A percentile compares a stretch with the other conserved stretches of the same genome.
phyloP scores from a whole-genome alignment of 2,797 vertebrate species.

The Cryptoblepharus egeriae region DNA sequence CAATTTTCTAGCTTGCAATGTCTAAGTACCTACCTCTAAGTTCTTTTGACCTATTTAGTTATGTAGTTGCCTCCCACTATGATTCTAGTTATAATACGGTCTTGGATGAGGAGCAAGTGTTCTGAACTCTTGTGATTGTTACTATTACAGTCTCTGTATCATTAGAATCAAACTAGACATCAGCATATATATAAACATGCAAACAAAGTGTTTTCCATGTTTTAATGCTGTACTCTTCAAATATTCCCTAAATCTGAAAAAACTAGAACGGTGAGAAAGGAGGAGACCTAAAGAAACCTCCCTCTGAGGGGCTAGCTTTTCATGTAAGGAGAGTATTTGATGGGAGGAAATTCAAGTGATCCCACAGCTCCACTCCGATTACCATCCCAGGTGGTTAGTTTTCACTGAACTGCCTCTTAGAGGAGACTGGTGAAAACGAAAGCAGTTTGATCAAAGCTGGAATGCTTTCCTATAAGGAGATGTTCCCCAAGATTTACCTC shows the following conservation, averaged over 20 bases:
- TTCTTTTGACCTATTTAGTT: not conserved
- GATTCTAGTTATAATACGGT: not conserved
- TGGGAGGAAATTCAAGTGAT: not conserved
- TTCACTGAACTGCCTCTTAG: not conserved
- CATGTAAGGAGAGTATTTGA: not conserved
- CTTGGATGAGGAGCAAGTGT: not conserved
- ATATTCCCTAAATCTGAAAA: not conserved
- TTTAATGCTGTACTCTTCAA: not conserved
- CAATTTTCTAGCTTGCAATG: not conserved
- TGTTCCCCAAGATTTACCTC: not conserved
- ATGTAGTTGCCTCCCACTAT: not conserved
- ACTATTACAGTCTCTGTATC: not conserved
- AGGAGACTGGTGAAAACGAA: not conserved
- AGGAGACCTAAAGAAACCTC: not conserved
- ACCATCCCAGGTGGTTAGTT: not conserved
- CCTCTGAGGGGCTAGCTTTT: not conserved
- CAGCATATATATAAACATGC: too few species aligned
- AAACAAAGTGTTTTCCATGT: not conserved
- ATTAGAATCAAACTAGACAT: too few species aligned
- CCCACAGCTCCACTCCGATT: not conserved
- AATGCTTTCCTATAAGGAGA: not conserved
- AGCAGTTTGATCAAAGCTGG: not conserved
- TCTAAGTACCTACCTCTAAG: not conserved
- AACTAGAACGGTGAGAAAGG: not conserved
- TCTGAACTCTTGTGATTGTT: not conserved